These are phyloP conservation scores for Micrasema longulum DNA, from an alignment of 1,140 invertebrate genomes.

Conservation along the genomic window DNA sequence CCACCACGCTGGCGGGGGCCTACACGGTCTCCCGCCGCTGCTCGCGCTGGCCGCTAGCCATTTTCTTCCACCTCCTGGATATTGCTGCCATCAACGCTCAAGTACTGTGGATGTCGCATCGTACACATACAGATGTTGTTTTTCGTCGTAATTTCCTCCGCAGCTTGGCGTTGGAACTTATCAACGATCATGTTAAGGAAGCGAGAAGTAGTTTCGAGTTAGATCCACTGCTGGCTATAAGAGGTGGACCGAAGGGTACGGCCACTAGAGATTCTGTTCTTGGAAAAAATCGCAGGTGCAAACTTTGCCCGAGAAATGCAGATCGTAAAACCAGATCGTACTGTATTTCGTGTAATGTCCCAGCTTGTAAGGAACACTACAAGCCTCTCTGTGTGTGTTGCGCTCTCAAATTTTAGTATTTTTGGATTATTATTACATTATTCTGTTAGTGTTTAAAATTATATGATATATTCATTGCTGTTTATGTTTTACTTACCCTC, in stretches of 20 bases:
- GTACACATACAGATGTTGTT: conserved; percentile 55
- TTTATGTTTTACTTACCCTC: too few species aligned
- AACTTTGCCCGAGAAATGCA: conserved; percentile 58
- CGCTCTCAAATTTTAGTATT: conserved; percentile 47
- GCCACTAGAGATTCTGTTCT: conserved; percentile 43
- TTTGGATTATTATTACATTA: too few species aligned
- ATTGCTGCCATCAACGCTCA: conserved; percentile 68
- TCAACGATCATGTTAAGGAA: conserved; percentile 56
- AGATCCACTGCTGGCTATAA: conserved; percentile 46
- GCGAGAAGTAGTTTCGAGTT: conserved; percentile 29
- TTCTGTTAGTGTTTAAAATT: too few species aligned
- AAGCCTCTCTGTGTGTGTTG: conserved; percentile 53
- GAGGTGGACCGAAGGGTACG: conserved; percentile 50
- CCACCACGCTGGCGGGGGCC: conserved; percentile 35
- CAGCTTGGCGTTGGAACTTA: conserved; percentile 61
- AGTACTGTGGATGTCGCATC: conserved; percentile 61
- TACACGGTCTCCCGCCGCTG: conserved; percentile 65
- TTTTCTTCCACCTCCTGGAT: conserved; percentile 68
- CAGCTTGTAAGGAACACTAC: conserved; percentile 63
- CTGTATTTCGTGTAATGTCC: conserved; percentile 60
- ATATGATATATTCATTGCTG: too few species aligned
- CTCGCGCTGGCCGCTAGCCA: conserved; percentile 66
- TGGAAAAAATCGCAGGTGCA: conserved; percentile 55
- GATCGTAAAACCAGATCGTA: conserved; percentile 60
- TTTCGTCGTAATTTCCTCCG: conserved; percentile 62